Percentiles rank a stretch among this genome's conserved stretches.
Evolutionary conservation across 2,113 vertebrate species (phyloP).

Genomic region (Bettongia penicillata): DNA sequence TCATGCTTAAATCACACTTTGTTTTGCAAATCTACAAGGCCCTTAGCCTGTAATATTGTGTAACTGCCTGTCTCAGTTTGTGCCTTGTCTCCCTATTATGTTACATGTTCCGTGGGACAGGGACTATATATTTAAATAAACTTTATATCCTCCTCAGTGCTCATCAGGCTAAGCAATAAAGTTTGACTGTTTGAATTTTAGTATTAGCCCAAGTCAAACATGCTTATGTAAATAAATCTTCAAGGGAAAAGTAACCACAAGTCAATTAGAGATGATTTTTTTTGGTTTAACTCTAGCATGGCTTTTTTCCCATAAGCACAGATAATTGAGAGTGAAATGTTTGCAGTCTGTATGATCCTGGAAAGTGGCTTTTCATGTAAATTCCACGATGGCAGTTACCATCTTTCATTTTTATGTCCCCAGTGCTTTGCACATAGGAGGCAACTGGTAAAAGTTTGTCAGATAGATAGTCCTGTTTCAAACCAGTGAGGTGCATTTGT

Average conservation of each 20-base stretch:
- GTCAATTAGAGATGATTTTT: neutral
- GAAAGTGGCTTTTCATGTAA: neutral
- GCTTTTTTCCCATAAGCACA: neutral
- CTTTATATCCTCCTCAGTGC: neutral
- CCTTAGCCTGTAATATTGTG: neutral
- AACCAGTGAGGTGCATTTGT: neutral
- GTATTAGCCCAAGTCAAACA: neutral
- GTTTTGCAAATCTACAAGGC: neutral
- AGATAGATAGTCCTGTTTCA: slow-evolving; percentile 9
- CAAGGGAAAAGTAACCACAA: neutral
- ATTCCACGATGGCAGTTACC: neutral
- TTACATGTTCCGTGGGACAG: neutral
- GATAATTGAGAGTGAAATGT: neutral
- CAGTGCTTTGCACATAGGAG: neutral
- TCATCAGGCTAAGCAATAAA: neutral
- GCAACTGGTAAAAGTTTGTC: neutral
- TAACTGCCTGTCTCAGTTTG: neutral
- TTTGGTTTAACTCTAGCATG: neutral
- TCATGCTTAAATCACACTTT: neutral
- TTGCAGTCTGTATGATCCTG: neutral
- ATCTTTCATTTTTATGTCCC: neutral
- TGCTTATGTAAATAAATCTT: neutral
- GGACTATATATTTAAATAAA: no score
- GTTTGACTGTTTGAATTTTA: neutral
- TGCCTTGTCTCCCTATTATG: neutral